These are phyloP conservation scores for Brachionichthys hirsutus DNA, from an alignment of 2,113 vertebrate species.

Conservation along the genomic window DNA sequence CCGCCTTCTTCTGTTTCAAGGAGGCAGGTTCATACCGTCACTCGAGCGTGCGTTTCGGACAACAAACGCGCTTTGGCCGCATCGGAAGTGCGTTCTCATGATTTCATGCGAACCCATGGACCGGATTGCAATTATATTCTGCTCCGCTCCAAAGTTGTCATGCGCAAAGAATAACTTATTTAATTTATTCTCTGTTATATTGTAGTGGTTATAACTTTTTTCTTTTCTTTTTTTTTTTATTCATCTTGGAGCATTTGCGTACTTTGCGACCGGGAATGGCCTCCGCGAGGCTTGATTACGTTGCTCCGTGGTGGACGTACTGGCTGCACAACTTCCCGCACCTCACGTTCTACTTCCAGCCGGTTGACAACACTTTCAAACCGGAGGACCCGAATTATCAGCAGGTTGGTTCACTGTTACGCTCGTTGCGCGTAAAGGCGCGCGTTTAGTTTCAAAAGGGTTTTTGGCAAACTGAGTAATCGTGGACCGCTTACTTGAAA, in stretches of 20 bases:
- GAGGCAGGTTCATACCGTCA: constrained; percentile 45
- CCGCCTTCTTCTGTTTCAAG: constrained; percentile 49
- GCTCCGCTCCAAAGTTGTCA: too few species aligned
- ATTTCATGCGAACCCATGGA: too few species aligned
- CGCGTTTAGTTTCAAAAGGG: constrained; percentile 29
- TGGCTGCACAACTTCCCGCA: constrained; percentile 93
- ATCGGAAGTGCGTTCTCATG: not conserved
- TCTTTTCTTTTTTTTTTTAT: not conserved
- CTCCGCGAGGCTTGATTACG: constrained; percentile 82
- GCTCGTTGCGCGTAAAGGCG: constrained; percentile 29
- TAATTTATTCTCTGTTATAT: not conserved
- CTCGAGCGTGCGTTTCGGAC: constrained; percentile 29
- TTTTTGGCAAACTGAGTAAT: not conserved
- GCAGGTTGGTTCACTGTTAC: constrained; percentile 77
- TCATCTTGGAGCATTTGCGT: too few species aligned
- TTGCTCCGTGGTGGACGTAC: constrained; percentile 92
- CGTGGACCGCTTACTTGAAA: constrained; percentile 5
- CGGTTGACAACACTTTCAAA: constrained; percentile 80
- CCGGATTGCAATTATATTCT: too few species aligned
- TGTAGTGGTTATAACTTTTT: too few species aligned
- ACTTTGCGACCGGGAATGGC: constrained; percentile 73
- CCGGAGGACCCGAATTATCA: constrained; percentile 84
- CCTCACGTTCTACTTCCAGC: constrained; percentile 75
- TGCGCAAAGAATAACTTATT: too few species aligned
- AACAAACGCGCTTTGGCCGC: constrained; percentile 39